Conservation (phyloP, 2,113 vertebrate species). For the Synodontis membranacea region DNA sequence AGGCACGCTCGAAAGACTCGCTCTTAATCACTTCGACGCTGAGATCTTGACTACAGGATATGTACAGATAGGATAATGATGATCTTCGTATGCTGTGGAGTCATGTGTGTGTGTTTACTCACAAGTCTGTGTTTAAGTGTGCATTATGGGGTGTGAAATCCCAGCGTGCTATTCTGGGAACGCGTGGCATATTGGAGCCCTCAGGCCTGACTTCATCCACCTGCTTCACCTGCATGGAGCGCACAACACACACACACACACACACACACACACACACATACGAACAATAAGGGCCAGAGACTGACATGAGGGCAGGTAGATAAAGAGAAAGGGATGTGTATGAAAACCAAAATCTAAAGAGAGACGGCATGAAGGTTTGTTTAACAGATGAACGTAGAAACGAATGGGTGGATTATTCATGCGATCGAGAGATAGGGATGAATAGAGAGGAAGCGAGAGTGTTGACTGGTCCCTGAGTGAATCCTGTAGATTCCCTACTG, state of each 20-base stretch:
- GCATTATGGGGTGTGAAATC: neutral
- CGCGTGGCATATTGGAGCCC: neutral
- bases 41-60: neutral
- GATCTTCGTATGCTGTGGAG: neutral
- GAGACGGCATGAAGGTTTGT: neutral
- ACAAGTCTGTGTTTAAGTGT: constrained; percentile 10
- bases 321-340: neutral
- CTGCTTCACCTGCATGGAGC: constrained; percentile 8
- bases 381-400: neutral
- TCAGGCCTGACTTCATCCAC: neutral
- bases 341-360: neutral
- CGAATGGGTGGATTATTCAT: neutral
- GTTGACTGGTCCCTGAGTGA: neutral
- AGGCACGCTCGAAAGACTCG: neutral
- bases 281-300: neutral
- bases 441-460: neutral
- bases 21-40: neutral
- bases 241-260: neutral
- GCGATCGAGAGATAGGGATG: neutral
- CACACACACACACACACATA: constrained; percentile 8
- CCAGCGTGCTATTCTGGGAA: constrained; percentile 5
- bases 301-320: neutral
- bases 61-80: neutral
- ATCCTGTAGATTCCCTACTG: neutral
- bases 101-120: neutral